Conservation (phyloP, 2,888 invertebrate genomes). For the Lutraria lutraria region DNA sequence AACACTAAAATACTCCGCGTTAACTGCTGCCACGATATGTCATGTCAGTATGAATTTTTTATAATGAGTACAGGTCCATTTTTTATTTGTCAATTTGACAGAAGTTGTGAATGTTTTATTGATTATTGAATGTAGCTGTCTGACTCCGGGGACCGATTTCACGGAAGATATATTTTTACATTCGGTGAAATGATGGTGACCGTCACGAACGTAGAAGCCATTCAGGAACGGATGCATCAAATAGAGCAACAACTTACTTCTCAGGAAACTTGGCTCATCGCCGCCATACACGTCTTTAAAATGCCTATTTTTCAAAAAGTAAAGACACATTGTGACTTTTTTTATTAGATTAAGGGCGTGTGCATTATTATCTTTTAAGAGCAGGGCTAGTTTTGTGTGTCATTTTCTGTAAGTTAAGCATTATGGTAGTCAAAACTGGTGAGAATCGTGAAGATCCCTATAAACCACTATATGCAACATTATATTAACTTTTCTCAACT, state of each 20-base stretch:
- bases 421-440: background rate
- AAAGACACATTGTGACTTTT: background rate
- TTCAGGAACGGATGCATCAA: too few species aligned
- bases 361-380: background rate
- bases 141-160: background rate
- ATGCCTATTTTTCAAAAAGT: too few species aligned
- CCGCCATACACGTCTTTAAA: background rate
- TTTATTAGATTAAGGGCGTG: background rate
- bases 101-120: background rate
- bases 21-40: background rate
- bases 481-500: background rate
- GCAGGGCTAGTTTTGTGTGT: background rate
- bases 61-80: background rate
- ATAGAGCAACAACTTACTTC: too few species aligned
- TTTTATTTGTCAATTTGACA: slow-evolving; percentile 6
- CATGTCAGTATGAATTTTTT: background rate
- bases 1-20: background rate
- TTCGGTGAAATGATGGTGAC: background rate
- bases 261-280: background rate
- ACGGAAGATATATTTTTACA: background rate
- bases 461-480: background rate
- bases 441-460: background rate
- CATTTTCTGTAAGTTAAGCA: background rate
- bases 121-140: background rate
- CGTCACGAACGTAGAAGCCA: background rate